Evolutionary conservation across 92 coral and sea anemone genomes (phyloP), one percentile per base, ranked within the genome.

Genomic region (Zoanthus gigantus): DNA sequence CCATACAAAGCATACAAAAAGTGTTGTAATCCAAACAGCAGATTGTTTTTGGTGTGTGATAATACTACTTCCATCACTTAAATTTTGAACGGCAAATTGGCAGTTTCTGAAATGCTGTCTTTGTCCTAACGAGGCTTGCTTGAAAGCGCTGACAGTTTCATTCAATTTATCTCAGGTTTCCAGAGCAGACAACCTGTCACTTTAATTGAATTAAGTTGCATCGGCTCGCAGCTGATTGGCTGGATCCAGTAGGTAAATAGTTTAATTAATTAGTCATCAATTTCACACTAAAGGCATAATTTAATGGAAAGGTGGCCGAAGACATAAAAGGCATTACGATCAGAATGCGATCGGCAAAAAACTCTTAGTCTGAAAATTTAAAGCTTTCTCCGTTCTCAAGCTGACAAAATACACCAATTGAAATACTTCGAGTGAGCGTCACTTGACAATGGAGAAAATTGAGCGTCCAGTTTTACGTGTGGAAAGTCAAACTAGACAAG

Each of bases 201-300:
- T 67, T 86, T 94, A 91, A 95, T 97, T 94, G 97, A 95, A 95
- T 97, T 97, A 95, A 89, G 83, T 71, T 61, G 72, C 76, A 50
- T 76, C 92, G 88, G 82, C 88, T 71, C 89, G 83, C 28, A 73
- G 74, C 92, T 83, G 92, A 95, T 95, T 95, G 96, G 98, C 84
- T 90, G 88, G 61, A 30, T 52, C 46, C 83, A 81, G 57, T 91
- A 76, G 88, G 96, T 93, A 93, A 93, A 93, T 95, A 95, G 96
- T 95, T 95, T 93, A 95, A 95, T 95, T 95, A 95, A 95, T 95
- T 93, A 95, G 98, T 95, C 96, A 95, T 95, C 98, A 95, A 92
- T 91, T 95, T 95, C 96, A 87, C 94, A 91, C 93, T 89, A 95
- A 92, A 93, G 92, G 93, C 83, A 91, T 93, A 94, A 93, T 95